These are phyloP conservation scores for Eristalinus aeneus DNA, from an alignment of 2,888 invertebrate species.

Conservation along the genomic window DNA sequence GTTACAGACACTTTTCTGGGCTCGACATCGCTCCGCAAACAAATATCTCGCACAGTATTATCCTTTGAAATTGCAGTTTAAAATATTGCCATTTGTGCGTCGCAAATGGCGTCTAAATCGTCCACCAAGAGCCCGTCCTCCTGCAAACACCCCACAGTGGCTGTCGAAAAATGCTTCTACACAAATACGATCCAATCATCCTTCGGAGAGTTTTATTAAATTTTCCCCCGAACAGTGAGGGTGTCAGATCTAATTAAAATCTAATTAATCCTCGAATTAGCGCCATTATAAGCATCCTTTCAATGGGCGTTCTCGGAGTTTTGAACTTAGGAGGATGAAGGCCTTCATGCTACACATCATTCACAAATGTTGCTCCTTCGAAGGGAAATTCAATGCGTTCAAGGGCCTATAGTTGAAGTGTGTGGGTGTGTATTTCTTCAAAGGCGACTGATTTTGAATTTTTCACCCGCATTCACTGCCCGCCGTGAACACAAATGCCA, in stretches of 20 bases:
- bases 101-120: neutral
- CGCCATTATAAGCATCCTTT: slow-evolving; percentile 7
- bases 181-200: slow-evolving; percentile 1
- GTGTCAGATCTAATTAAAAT: slow-evolving; percentile 25
- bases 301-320: neutral
- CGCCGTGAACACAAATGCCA: neutral
- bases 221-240: neutral
- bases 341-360: neutral
- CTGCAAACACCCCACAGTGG: neutral
- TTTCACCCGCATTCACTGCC: neutral
- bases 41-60: neutral
- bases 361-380: neutral
- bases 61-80: neutral
- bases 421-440: neutral
- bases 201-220: slow-evolving; percentile 7
- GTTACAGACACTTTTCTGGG: neutral
- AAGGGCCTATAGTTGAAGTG: neutral
- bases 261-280: slow-evolving; percentile 24
- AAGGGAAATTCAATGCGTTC: neutral
- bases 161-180: neutral
- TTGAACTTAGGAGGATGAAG: neutral
- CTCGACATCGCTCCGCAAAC: neutral
- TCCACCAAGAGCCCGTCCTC: neutral
- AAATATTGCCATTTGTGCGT: neutral
- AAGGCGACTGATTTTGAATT: neutral